Evolutionary conservation across 2,888 invertebrate species (phyloP).

Genomic region (Apotomis turbidana): DNA sequence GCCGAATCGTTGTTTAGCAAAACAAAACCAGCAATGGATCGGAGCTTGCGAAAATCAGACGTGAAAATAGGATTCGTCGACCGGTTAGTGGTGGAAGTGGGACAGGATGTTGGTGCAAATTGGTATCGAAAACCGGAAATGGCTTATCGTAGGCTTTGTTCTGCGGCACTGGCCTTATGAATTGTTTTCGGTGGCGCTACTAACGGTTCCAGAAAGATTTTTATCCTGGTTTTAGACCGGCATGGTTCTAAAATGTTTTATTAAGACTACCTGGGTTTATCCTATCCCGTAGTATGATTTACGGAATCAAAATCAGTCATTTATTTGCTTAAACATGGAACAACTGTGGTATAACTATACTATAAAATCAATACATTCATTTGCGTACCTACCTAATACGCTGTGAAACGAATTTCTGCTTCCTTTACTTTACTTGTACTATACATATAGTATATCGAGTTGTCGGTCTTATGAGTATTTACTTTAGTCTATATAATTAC

Average conservation of each 20-base stretch:
- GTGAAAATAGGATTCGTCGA: constrained; percentile 1
- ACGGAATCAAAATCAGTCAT: too few species aligned
- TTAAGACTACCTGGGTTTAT: too few species aligned
- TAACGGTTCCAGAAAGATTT: constrained; percentile 12
- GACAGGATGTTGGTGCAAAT: constrained; percentile 42
- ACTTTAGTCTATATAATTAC: too few species aligned
- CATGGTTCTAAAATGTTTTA: background rate
- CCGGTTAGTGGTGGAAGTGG: constrained; percentile 18
- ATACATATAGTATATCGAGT: too few species aligned
- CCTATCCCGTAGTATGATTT: too few species aligned
- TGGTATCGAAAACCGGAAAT: constrained; percentile 45
- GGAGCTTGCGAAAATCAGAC: background rate
- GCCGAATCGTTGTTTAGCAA: fast-evolving
- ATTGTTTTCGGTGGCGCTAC: constrained; percentile 26
- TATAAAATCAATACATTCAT: too few species aligned
- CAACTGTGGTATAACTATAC: too few species aligned
- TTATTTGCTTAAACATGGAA: too few species aligned
- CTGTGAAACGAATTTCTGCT: too few species aligned
- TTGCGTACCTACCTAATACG: too few species aligned
- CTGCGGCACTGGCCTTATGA: constrained; percentile 28
- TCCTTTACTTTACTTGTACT: too few species aligned
- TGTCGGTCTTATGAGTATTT: too few species aligned
- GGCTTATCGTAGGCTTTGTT: constrained; percentile 43
- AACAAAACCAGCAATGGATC: constrained; percentile 20
- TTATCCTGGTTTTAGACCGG: background rate